Evolutionary conservation across 2,113 vertebrate genomes (phyloP), one percentile per base, ranked within the genome.

Genomic region (Phalacrocorax carbo): DNA sequence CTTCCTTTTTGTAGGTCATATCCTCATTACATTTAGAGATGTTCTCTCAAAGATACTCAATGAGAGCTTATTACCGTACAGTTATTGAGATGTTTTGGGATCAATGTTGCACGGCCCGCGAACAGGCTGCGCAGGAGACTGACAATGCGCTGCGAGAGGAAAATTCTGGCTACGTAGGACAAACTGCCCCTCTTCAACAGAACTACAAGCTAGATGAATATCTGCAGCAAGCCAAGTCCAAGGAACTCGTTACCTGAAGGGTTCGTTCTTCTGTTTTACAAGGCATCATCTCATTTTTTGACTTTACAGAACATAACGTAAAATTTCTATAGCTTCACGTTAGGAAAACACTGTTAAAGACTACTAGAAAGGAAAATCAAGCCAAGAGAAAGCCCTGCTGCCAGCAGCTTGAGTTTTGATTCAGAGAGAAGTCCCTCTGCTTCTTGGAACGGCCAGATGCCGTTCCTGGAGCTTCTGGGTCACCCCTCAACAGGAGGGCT

Each of bases 301-400:
- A 30, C 34, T 94, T 94, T 61, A 83, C 83, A 79, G 83, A 94
- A 90, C 62, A 27, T 60, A 82, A 82, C 54, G 69, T 86, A 69
- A 95, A 78, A 77, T 62, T 46, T 22, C 91, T 75, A 11, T 26
- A 55, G 68, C 51, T 91, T 84, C 38, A 52, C 76, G 52, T 27
- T 17, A 92, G 29, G 52, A 91, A 96, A 94, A 86, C 32, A 49
- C 83, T 20, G 49, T 89, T 30, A 76, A 95, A 94, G 82, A 77
- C 17, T 34, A 61, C 79, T 66, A 32, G 54, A 46, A 61, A 81
- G 42, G 72, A 75, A 80, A 61, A 25, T 8, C 5, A 3, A 70
- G 48, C 40, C 25, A 30, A 52, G 44, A 49, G 27, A 68, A 65
- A 89, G 36, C 32, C 40, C 54, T 26, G 78, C 49, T 81, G 38